Percentiles rank a stretch among this genome's conserved stretches.
Evolutionary conservation across 2,888 invertebrate genomes (phyloP).

Genomic region (Sesamia inferens): DNA sequence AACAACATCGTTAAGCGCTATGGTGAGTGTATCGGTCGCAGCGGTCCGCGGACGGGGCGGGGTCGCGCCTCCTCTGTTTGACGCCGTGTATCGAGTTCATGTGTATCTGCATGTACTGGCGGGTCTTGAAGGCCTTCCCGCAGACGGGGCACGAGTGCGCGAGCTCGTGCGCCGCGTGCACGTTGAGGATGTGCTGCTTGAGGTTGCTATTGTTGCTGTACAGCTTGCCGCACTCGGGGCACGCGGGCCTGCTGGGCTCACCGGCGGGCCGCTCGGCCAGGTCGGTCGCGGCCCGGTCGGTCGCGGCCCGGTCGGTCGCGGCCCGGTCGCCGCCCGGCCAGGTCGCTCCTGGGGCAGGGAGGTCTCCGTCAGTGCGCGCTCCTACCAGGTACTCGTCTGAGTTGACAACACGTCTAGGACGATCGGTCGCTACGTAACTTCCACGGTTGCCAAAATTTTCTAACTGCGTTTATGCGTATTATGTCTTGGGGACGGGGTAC

Average conservation of each 20-base stretch:
- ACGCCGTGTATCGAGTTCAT: slow-evolving; percentile 92
- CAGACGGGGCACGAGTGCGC: slow-evolving; percentile 91
- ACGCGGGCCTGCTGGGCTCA: slow-evolving; percentile 90
- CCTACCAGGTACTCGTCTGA: slow-evolving; percentile 53
- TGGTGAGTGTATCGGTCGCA: slow-evolving; percentile 82
- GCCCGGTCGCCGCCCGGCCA: slow-evolving; percentile 69
- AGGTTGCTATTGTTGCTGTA: slow-evolving; percentile 93
- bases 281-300: slow-evolving; percentile 53
- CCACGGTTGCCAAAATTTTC: slow-evolving; percentile 62
- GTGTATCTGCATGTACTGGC: slow-evolving; percentile 93
- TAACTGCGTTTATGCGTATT: slow-evolving; percentile 57
- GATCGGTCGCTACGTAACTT: slow-evolving; percentile 64
- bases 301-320: slow-evolving; percentile 21
- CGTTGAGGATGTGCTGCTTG: slow-evolving; percentile 92
- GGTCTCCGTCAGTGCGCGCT: slow-evolving; percentile 81
- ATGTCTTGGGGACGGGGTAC: slow-evolving; percentile 65
- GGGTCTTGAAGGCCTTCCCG: slow-evolving; percentile 92
- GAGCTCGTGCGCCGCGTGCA: slow-evolving; percentile 91
- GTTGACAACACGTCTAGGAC: slow-evolving; percentile 54
- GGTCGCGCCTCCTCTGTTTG: slow-evolving; percentile 89
- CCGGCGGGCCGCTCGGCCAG: slow-evolving; percentile 69
- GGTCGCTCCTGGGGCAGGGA: slow-evolving; percentile 88
- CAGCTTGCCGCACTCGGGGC: slow-evolving; percentile 92
- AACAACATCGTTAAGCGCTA: slow-evolving; percentile 81
- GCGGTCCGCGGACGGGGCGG: slow-evolving; percentile 80